Evolutionary conservation across 2,888 invertebrate species (phyloP).

Genomic region (Philereme vetulata): DNA sequence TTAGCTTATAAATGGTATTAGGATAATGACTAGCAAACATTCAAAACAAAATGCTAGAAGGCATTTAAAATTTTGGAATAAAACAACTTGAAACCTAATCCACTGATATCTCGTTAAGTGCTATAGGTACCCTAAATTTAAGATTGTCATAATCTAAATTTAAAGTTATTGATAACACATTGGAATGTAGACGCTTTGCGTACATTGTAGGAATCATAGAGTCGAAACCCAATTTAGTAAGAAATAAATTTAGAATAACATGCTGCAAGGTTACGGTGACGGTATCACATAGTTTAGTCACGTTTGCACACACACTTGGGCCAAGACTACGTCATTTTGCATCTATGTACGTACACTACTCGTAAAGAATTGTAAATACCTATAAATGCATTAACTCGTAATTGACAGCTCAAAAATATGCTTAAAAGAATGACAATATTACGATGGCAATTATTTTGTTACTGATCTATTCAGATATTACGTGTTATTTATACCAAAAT

Average conservation of each 20-base stretch:
- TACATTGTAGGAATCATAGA: slow-evolving; percentile 2
- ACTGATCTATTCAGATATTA: no score
- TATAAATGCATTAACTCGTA: slow-evolving; percentile 7
- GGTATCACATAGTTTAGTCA: slow-evolving; percentile 40
- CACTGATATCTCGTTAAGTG: no score
- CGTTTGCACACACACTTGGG: slow-evolving; percentile 22
- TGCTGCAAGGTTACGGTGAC: slow-evolving; percentile 25
- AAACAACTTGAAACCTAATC: no score
- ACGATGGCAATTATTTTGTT: no score
- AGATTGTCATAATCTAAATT: no score
- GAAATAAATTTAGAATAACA: slow-evolving; percentile 29
- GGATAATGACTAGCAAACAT: no score
- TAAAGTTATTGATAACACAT: not conserved
- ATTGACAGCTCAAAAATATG: not conserved
- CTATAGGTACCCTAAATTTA: no score
- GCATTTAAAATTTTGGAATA: no score
- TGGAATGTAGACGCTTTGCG: not conserved
- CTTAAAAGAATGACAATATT: no score
- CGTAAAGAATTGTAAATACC: slow-evolving; percentile 13
- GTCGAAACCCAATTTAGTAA: slow-evolving; percentile 17
- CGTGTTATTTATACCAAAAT: no score
- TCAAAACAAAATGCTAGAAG: no score
- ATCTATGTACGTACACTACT: slow-evolving; percentile 12
- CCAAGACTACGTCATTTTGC: slow-evolving; percentile 36
- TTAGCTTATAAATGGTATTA: no score